Evolutionary conservation across 2,113 vertebrate species (phyloP).

Genomic region (Proteles cristata): DNA sequence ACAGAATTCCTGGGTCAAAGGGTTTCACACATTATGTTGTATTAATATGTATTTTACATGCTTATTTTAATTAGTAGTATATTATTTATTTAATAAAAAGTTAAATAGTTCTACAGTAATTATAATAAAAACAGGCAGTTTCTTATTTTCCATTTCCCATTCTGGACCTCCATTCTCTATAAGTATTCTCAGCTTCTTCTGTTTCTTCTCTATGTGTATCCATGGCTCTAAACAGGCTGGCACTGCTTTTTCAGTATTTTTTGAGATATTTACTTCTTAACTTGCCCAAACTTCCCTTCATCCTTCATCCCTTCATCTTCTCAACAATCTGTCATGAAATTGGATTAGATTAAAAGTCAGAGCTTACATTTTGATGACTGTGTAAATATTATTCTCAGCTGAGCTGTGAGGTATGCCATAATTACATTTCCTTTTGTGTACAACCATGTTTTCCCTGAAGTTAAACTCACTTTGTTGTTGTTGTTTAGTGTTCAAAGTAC

Average conservation of each 20-base stretch:
- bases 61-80: not conserved
- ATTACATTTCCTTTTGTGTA: constrained; percentile 1
- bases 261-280: not conserved
- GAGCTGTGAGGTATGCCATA: not conserved
- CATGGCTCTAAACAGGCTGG: not conserved
- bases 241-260: not conserved
- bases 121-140: not conserved
- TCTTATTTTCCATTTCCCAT: not conserved
- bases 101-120: not conserved
- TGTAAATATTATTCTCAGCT: not conserved
- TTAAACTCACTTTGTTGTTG: not conserved
- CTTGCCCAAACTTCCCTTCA: not conserved
- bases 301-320: not conserved
- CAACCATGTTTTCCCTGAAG: not conserved
- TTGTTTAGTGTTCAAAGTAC: not conserved
- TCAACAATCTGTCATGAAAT: not conserved
- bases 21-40: not conserved
- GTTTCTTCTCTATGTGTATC: not conserved
- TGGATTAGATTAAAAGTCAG: not conserved
- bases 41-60: not conserved
- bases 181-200: not conserved
- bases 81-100: not conserved
- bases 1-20: not conserved
- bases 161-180: accelerated
- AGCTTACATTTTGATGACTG: not conserved